Conservation (phyloP, 1,140 invertebrate species). For the Lerema accius region DNA sequence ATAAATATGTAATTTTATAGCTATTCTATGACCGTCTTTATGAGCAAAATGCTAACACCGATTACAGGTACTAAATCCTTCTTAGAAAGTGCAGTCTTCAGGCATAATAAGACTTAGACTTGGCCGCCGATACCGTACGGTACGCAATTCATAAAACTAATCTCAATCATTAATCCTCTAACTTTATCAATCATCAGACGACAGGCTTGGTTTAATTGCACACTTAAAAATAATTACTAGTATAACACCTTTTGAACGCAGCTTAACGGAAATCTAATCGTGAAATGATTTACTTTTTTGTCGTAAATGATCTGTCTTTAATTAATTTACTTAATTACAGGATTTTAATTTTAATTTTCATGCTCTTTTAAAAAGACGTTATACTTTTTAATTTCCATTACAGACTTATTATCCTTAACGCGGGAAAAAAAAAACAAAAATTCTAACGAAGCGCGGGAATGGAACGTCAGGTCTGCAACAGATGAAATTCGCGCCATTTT, state of each 20-base stretch:
- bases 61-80: constrained; percentile 46
- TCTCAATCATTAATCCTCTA: constrained; percentile 31
- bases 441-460: constrained; percentile 6
- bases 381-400: not conserved
- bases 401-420: not conserved
- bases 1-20: not conserved
- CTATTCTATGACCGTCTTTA: not conserved
- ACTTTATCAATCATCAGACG: constrained; percentile 31
- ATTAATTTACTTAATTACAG: no score
- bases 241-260: not conserved
- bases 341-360: no score
- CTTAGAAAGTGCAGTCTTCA: constrained; percentile 50
- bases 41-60: not conserved
- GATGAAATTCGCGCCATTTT: constrained; percentile 26
- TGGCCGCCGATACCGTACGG: constrained; percentile 43
- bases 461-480: constrained; percentile 11
- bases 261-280: not conserved
- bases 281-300: no score
- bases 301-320: no score
- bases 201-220: not conserved
- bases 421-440: constrained; percentile 1
- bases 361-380: no score
- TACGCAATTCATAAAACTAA: constrained; percentile 37
- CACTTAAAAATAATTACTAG: no score
- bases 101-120: constrained; percentile 44